Percentiles rank a stretch among this genome's conserved stretches.
phyloP scores from a whole-genome alignment of 2,113 vertebrate genomes.

The Tragulus kanchil region DNA sequence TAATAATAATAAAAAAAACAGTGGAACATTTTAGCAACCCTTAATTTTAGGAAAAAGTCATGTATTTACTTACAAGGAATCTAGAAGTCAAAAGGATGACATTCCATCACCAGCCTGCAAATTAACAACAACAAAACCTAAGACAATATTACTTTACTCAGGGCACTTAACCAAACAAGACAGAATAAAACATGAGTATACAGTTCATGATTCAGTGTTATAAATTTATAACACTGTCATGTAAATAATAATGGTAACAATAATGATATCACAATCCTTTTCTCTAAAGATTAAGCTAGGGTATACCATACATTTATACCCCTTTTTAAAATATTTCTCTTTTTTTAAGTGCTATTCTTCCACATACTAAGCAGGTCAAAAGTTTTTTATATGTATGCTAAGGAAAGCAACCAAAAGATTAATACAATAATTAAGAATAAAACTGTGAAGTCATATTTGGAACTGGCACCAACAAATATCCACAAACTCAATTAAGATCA shows the following conservation, averaged over 20 bases:
- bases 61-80: slow-evolving; percentile 70
- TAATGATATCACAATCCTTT: neutral
- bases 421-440: slow-evolving; percentile 46
- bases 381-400: slow-evolving; percentile 16
- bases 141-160: slow-evolving; percentile 62
- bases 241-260: slow-evolving; percentile 26
- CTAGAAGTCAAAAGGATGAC: slow-evolving; percentile 66
- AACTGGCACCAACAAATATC: slow-evolving; percentile 58
- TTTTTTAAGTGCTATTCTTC: neutral
- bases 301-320: neutral
- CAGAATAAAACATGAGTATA: neutral
- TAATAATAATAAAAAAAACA: neutral
- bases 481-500: slow-evolving; percentile 71
- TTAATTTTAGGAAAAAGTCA: slow-evolving; percentile 47
- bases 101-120: slow-evolving; percentile 72
- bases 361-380: slow-evolving; percentile 43
- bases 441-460: slow-evolving; percentile 54
- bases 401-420: slow-evolving; percentile 51
- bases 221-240: slow-evolving; percentile 38
- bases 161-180: slow-evolving; percentile 20
- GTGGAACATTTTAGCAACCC: neutral
- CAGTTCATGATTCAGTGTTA: slow-evolving; percentile 19
- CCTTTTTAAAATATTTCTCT: neutral
- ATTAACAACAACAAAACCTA: slow-evolving; percentile 68
- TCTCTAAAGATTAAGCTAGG: slow-evolving; percentile 37